Evolutionary conservation across 2,888 invertebrate genomes (phyloP).

Genomic region (Reticulitermes lucifugus): DNA sequence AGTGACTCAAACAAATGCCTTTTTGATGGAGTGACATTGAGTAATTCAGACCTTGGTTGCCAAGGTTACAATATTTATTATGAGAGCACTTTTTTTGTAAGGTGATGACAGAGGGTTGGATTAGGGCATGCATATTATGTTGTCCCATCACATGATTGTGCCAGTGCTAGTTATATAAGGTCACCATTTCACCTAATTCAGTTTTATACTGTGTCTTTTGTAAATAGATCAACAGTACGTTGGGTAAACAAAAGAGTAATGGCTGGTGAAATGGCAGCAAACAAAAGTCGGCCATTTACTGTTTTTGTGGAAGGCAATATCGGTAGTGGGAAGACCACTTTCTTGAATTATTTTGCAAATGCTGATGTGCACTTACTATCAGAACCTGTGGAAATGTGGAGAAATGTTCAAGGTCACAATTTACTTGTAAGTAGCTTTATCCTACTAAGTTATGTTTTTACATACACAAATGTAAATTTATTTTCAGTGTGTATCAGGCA

Average conservation of each 20-base stretch:
- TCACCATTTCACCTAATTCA: too few relatives aligned
- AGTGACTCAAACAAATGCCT: too few relatives aligned
- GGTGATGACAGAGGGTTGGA: too few relatives aligned
- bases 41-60: too few relatives aligned
- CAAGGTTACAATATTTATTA: too few relatives aligned
- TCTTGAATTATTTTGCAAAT: constrained; percentile 82
- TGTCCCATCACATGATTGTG: too few relatives aligned
- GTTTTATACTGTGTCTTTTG: not conserved
- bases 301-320: constrained; percentile 92
- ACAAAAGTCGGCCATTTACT: constrained; percentile 62
- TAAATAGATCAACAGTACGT: not conserved
- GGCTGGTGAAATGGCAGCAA: not conserved
- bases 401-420: constrained; percentile 82
- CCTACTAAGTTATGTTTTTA: not conserved
- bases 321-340: constrained; percentile 91
- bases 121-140: too few relatives aligned
- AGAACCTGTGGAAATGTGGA: constrained; percentile 90
- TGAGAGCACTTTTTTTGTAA: too few relatives aligned
- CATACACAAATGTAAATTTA: too few relatives aligned
- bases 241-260: not conserved
- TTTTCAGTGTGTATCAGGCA: too few relatives aligned
- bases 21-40: too few relatives aligned
- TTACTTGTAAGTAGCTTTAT: constrained; percentile 60
- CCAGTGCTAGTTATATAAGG: too few relatives aligned
- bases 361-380: constrained; percentile 68